Base-by-base conservation (phyloP, 2,113 vertebrate genomes). In the Anhinga anhinga region DNA sequence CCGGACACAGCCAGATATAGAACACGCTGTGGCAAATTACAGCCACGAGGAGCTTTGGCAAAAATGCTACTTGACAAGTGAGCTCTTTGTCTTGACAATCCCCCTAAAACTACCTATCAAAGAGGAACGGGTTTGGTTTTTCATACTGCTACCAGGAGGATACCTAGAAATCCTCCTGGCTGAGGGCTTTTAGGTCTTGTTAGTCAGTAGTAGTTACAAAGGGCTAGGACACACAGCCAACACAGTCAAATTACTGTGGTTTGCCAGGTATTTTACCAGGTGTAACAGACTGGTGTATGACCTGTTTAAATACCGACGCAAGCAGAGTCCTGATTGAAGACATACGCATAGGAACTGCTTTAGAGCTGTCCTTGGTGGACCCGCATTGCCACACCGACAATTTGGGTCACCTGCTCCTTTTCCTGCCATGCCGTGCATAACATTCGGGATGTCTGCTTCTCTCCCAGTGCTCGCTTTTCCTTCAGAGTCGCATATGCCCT, bases 401-500 rank as follows among this genome's bases (percentile, higher is more conserved):
- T 52, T 83, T 5, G 29, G 12, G 59, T 36, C 13, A 4, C 29
- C 50, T 53, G 22, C 44, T 90, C 38, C 83, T 86, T 58, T 70
- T 79, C 23, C 83, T 93, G 47, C 76, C 1, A 0, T 40, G 47
- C 42, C 3, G 14, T 40, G 20, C 23, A 4, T 50, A 91, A 78
- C 32, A 30, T 76, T 91, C 29, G 61, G 21, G 67, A 74, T 62
- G 26, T 11, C 30, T 55, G 9, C 59, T 77, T 62, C 70, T 89
- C 81, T 90, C 72, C 22, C 65, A 70, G 25, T 5, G 22, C 63
- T 97, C 27, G 4, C 81, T 90, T 95, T 79, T 93, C 89, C 83
- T 95, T 59, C 58, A 32, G 66, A 91, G 71, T 94, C 87, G 70
- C 34, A 21, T 26, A 77, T 5, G 92, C 69, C 96, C 96, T 96